A percentile compares a stretch with the other conserved stretches of the same genome.
These are phyloP conservation scores for Pachyuromys duprasi DNA, from an alignment of 2,797 vertebrate species.

Conservation along the genomic window DNA sequence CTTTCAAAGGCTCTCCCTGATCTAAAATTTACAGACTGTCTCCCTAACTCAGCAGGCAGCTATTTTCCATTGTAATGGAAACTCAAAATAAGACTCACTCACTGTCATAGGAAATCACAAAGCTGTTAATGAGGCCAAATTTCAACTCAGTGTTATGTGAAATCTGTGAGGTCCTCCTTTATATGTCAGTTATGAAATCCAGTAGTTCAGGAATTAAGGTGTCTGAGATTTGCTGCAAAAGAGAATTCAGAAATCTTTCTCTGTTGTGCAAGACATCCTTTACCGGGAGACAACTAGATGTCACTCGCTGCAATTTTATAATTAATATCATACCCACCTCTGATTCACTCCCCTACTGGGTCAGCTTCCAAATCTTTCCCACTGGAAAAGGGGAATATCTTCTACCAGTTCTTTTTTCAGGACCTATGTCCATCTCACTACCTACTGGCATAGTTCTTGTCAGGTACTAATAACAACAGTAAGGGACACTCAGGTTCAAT, in stretches of 20 bases:
- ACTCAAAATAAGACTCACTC: background rate
- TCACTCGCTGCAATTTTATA: background rate
- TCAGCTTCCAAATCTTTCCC: background rate
- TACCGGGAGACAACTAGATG: no score
- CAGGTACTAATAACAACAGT: background rate
- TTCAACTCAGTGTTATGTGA: background rate
- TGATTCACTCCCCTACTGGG: background rate
- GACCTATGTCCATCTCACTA: background rate
- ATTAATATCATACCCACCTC: background rate
- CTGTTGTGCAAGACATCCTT: background rate
- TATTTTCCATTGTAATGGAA: background rate
- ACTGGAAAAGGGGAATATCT: background rate
- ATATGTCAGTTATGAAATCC: no score
- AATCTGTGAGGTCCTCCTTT: background rate
- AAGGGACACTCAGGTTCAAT: background rate
- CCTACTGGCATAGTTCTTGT: background rate
- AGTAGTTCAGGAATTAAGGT: no score
- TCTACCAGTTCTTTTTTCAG: background rate
- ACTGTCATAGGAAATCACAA: background rate
- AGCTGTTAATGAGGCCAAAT: background rate
- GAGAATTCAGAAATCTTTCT: background rate
- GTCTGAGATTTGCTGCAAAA: no score
- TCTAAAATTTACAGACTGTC: background rate
- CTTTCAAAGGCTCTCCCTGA: background rate
- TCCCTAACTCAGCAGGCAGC: background rate